Base-by-base conservation (phyloP, 1,140 invertebrate species). In the Drosophila kepulauana region DNA sequence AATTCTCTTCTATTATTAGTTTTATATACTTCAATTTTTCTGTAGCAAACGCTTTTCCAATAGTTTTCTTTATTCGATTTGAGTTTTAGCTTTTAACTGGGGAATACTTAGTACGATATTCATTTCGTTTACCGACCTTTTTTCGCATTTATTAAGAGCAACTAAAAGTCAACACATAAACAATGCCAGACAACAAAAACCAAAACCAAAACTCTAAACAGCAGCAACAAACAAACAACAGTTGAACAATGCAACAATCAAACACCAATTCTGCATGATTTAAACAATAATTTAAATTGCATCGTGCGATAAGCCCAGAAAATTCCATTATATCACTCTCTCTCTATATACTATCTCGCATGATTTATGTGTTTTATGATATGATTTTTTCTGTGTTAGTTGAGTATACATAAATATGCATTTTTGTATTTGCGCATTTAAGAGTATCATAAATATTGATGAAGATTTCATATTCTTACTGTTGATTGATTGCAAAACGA, bases 81-180 rank as follows among this genome's bases (percentile, higher is more conserved):
- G 57, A 76, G 51, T 76, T 82, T 84, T 76, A 84, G 80, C 76
- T 54, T 64, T 41, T 35, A 64, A 64, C 57, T 59, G 51, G 35
- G 20, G 13, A 33, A 33, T 56, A 46, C 20, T 45, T 30, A 65
- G 43, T 16, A 54, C 30, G 5, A 35, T 65, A 65, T 56, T 65
- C 15, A 54, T 56, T 65, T 65, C 35, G 62, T 64, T 64, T 28
- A 15, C 20, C n/a, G 1, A 56, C 51, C 51, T 80, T 80, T 89
- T 56, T 51, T 88, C 73, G 20, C 51, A 75, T 75, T 72, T 73
- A 62, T 64, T 75, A 77, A 88, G 84, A 88, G 84, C 84, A 88
- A 88, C 74, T 88, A 84, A 87, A 87, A 75, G 75, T 59, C 48
- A 84, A 88, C 74, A 87, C 84, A 75, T 88, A 84, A 87, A 88